Evolutionary conservation across 2,797 vertebrate genomes (phyloP).

Genomic region (Poeciliopsis paucimaculata): DNA sequence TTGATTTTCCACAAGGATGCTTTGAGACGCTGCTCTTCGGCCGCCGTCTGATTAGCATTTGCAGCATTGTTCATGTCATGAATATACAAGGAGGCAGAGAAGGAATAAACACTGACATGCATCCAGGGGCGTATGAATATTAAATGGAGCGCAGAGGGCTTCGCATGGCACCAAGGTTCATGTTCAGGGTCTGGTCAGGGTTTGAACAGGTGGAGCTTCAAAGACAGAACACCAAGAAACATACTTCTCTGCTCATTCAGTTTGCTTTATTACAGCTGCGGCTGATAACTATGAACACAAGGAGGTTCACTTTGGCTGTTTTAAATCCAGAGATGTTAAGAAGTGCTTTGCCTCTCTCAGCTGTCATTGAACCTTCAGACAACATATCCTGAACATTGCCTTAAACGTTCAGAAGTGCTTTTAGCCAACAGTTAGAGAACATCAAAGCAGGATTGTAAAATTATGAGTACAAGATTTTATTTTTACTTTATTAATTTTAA

Average conservation of each 20-base stretch:
- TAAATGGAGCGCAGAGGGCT: slow-evolving; percentile 62
- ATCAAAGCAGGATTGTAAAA: background rate
- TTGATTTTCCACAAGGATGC: slow-evolving; percentile 68
- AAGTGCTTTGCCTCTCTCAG: background rate
- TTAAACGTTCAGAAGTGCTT: background rate
- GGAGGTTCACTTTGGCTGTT: background rate
- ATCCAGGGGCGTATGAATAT: slow-evolving; percentile 68
- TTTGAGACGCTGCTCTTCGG: slow-evolving; percentile 54
- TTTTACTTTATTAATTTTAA: background rate
- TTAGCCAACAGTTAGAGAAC: background rate
- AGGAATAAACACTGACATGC: slow-evolving; percentile 72
- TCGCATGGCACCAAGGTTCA: slow-evolving; percentile 58
- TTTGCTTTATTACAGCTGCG: too few relatives aligned
- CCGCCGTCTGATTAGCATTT: slow-evolving; percentile 65
- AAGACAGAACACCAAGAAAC: slow-evolving; percentile 31
- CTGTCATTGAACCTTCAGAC: background rate
- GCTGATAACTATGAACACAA: background rate
- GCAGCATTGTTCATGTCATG: slow-evolving; percentile 71
- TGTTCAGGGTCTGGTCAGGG: slow-evolving; percentile 38
- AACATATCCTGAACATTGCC: background rate
- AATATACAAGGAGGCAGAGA: slow-evolving; percentile 65
- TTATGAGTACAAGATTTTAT: background rate
- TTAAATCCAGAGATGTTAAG: background rate
- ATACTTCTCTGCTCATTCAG: background rate
- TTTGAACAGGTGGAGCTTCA: slow-evolving; percentile 50